phyloP scores from a whole-genome alignment of 2,888 invertebrate genomes.

The Lasioglossum oenotherae region DNA sequence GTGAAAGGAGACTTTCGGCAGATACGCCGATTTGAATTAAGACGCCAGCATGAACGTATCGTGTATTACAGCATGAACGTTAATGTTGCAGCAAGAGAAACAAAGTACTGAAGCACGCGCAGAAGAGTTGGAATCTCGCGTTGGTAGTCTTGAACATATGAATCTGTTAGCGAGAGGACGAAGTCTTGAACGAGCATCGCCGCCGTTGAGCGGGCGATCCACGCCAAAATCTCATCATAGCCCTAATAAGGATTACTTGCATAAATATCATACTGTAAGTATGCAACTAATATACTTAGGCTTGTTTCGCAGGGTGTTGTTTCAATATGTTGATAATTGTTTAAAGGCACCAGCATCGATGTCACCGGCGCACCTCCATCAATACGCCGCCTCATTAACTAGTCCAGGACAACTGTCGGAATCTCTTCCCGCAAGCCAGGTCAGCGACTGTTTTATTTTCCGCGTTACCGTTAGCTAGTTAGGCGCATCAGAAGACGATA shows the following conservation, averaged over 20 bases:
- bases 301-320: background rate
- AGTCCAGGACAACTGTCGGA: slow-evolving; percentile 88
- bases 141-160: slow-evolving; percentile 98
- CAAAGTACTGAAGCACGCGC: slow-evolving; percentile 98
- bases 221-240: slow-evolving; percentile 93
- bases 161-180: slow-evolving; percentile 91
- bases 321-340: slow-evolving; percentile 8
- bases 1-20: background rate
- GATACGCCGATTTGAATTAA: background rate
- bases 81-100: slow-evolving; percentile 95
- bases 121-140: slow-evolving; percentile 98
- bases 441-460: slow-evolving; percentile 82
- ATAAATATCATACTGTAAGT: slow-evolving; percentile 98
- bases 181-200: slow-evolving; percentile 89
- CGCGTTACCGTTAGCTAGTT: background rate
- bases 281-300: background rate
- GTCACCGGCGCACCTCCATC: slow-evolving; percentile 94
- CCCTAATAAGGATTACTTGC: slow-evolving; percentile 93
- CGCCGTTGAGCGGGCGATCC: slow-evolving; percentile 95
- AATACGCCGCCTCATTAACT: slow-evolving; percentile 86
- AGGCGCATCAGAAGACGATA: slow-evolving; percentile 6
- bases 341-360: slow-evolving; percentile 94
- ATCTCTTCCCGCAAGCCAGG: slow-evolving; percentile 93
- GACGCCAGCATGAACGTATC: background rate
- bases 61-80: slow-evolving; percentile 66